phyloP scores from a whole-genome alignment of 2,888 invertebrate genomes.

The Eucera pruinosa region DNA sequence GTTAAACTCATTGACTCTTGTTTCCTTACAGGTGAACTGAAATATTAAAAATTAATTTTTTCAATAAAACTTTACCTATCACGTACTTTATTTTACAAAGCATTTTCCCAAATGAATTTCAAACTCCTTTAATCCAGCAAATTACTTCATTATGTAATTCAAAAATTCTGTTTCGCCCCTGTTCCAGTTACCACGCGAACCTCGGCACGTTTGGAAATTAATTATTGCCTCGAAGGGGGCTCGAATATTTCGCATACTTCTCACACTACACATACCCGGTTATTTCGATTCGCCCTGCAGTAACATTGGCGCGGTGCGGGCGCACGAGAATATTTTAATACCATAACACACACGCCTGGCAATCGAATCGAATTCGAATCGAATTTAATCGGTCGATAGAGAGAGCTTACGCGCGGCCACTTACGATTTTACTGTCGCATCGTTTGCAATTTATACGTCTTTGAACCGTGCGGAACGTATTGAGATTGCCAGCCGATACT shows the following conservation, averaged over 20 bases:
- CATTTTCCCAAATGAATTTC: too few relatives aligned
- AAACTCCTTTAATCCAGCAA: too few relatives aligned
- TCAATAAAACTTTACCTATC: too few relatives aligned
- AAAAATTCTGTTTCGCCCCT: not conserved
- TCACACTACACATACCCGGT: not conserved
- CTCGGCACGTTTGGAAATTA: not conserved
- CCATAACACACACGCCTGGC: not conserved
- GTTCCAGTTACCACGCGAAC: not conserved
- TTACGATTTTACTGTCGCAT: slow-evolving; percentile 34
- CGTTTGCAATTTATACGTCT: slow-evolving; percentile 41
- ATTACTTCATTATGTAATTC: not conserved
- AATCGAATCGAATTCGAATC: not conserved
- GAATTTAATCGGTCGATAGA: slow-evolving; percentile 29
- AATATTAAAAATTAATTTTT: too few relatives aligned
- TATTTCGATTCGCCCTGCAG: not conserved
- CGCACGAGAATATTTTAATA: slow-evolving; percentile 6
- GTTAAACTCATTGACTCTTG: too few relatives aligned
- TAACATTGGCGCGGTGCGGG: not conserved
- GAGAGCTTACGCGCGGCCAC: slow-evolving; percentile 17
- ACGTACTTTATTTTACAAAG: too few relatives aligned
- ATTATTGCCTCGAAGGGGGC: not conserved
- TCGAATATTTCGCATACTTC: not conserved
- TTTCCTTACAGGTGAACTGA: too few relatives aligned
- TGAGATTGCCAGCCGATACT: slow-evolving; percentile 59
- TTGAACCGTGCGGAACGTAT: slow-evolving; percentile 39